phyloP scores from a whole-genome alignment of 2,888 invertebrate species.

The Cephalotes varians region DNA sequence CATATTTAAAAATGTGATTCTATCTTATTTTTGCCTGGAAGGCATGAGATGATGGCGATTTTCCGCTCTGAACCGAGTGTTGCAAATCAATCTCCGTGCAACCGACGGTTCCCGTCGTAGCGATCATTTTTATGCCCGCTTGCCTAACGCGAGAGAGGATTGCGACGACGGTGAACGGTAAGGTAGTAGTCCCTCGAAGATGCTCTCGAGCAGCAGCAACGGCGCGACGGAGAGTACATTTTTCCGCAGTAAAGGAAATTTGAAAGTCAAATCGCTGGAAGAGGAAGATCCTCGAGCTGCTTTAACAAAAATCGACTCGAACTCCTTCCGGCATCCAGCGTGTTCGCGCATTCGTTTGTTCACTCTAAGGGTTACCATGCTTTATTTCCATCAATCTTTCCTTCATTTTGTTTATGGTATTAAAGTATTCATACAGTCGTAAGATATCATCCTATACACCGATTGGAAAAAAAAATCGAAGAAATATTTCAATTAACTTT shows the following conservation, averaged over 20 bases:
- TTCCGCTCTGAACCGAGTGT: slow-evolving; percentile 40
- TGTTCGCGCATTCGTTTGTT: slow-evolving; percentile 60
- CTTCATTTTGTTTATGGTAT: not conserved
- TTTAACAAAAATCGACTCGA: slow-evolving; percentile 59
- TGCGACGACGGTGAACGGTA: slow-evolving; percentile 35
- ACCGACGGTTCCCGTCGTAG: slow-evolving; percentile 43
- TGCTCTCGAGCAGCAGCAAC: slow-evolving; percentile 43
- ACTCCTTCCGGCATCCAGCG: slow-evolving; percentile 53
- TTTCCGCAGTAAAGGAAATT: slow-evolving; percentile 58
- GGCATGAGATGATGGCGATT: slow-evolving; percentile 32
- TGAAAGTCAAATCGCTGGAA: slow-evolving; percentile 63
- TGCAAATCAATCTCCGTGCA: slow-evolving; percentile 51
- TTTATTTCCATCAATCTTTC: not conserved
- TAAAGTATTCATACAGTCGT: not conserved
- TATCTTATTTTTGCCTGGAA: slow-evolving; percentile 15
- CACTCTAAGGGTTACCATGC: slow-evolving; percentile 5
- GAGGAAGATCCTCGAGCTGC: slow-evolving; percentile 51
- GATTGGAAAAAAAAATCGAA: not conserved
- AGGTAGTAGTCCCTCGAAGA: slow-evolving; percentile 50
- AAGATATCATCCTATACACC: no score
- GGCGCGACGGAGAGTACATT: slow-evolving; percentile 48
- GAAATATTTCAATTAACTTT: not conserved
- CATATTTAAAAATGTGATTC: slow-evolving; percentile 26
- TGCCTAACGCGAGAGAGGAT: slow-evolving; percentile 37
- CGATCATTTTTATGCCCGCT: slow-evolving; percentile 52